Evolutionary conservation across 2,888 invertebrate genomes (phyloP).

Genomic region (Cephus sareptanus): DNA sequence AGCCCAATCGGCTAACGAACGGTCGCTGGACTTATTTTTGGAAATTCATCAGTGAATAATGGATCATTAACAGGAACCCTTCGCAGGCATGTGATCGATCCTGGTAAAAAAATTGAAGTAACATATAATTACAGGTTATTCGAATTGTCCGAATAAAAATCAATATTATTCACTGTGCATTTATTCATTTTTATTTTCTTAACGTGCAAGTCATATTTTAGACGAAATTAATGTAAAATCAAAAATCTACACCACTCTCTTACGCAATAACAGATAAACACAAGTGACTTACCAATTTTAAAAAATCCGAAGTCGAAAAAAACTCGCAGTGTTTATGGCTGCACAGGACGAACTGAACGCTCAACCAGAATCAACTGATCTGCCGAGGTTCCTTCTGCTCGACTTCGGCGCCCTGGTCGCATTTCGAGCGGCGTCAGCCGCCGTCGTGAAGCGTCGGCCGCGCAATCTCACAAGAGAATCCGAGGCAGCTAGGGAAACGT

Average conservation of each 20-base stretch:
- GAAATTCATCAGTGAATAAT: neutral
- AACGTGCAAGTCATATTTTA: neutral
- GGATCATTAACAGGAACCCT: neutral
- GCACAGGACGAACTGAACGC: constrained; percentile 44
- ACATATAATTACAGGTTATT: neutral
- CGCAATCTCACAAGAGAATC: constrained; percentile 51
- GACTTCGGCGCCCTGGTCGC: constrained; percentile 31
- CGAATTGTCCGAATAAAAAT: neutral
- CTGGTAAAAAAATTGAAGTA: neutral
- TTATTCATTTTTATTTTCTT: neutral
- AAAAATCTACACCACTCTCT: neutral
- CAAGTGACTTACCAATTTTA: constrained; percentile 25
- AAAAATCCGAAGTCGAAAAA: constrained; percentile 29
- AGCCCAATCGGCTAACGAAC: neutral
- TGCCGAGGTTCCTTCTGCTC: constrained; percentile 36
- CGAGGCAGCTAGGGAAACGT: constrained; percentile 32
- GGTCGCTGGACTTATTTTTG: neutral
- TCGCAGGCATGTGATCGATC: neutral
- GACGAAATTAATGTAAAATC: neutral
- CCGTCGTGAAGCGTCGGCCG: constrained; percentile 38
- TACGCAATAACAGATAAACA: neutral
- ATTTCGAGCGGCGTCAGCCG: constrained; percentile 23
- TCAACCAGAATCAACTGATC: constrained; percentile 41
- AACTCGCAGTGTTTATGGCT: constrained; percentile 34
- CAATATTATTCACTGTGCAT: neutral